These are phyloP conservation scores for Ahaetulla prasina DNA, from an alignment of 2,113 vertebrate genomes.

Conservation along the genomic window DNA sequence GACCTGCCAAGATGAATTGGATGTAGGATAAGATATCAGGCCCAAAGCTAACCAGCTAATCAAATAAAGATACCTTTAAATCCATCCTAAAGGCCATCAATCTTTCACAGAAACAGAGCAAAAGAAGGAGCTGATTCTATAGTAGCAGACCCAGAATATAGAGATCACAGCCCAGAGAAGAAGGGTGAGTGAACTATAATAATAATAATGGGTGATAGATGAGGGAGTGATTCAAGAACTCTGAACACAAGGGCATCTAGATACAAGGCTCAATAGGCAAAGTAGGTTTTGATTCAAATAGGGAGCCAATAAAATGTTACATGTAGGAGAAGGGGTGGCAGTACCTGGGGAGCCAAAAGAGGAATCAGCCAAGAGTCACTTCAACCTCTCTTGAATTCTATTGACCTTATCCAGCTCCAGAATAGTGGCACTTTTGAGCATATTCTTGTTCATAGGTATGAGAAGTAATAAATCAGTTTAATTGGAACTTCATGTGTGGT, in stretches of 20 bases:
- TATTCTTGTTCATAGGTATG: not conserved
- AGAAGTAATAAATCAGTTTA: not conserved
- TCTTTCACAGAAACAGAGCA: not conserved
- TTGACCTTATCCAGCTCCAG: not conserved
- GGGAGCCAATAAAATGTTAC: not conserved
- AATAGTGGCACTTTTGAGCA: not conserved
- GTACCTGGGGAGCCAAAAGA: not conserved
- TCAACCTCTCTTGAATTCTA: not conserved
- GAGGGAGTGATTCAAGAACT: not conserved
- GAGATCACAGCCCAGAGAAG: not conserved
- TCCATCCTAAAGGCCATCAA: not conserved
- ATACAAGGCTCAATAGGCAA: not conserved
- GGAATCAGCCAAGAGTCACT: not conserved
- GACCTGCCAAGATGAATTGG: not conserved
- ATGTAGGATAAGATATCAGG: not conserved
- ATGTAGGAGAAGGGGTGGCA: not conserved
- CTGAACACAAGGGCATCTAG: not conserved
- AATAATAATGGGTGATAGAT: not conserved
- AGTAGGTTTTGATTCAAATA: not conserved
- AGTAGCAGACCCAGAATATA: not conserved
- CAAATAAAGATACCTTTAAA: not conserved
- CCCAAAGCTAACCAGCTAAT: not conserved
- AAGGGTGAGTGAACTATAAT: not conserved
- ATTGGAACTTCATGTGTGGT: not conserved
- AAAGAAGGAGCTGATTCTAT: not conserved